Evolutionary conservation across 2,888 invertebrate genomes (phyloP), one percentile per base, ranked within the genome.

Genomic region (Nymphalis polychloros): DNA sequence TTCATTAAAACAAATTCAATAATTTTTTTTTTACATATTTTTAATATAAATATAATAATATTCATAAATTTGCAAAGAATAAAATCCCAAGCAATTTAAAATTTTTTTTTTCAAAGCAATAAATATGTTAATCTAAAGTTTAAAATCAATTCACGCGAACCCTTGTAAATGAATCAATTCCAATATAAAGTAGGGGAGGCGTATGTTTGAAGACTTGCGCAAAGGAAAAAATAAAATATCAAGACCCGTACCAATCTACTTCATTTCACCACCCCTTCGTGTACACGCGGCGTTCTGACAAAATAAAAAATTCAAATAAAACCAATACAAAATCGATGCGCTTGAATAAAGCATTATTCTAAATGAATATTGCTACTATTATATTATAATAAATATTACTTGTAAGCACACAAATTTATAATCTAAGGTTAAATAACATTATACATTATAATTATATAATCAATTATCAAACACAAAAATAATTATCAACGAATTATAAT

Each of bases 211-310:
- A 74, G 75, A 72, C 74, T 69, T 64, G 53, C 72, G 77, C 73
- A 76, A 72, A 76, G 77, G 76, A 80, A 81, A 82, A 81, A 81
- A 77, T 67, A 72, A 41, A 77, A 70, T 72, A 74, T 77, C 76
- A 78, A 76, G 73, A 72, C 68, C 72, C 77, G 73, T 75, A 80
- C 79, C 76, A 80, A 75, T 78, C 74, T 77, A 76, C 77, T 80
- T 76, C 77, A 78, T 79, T 84, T 82, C 76, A 77, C 82, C 82
- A 82, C 84, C 88, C 85, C 83, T 85, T 78, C 76, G 81, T 80
- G 81, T 79, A 79, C 77, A 78, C 78, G 77, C 77, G 77, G 79
- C 76, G 81, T 84, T 80, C 81, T 75, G 75, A 73, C 75, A 72
- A 74, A 75, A 75, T 74, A 72, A 63, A 76, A 79, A 80, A 78